Evolutionary conservation across 2,113 vertebrate species (phyloP), one percentile per base, ranked within the genome.

Genomic region (Patagioenas fasciata): DNA sequence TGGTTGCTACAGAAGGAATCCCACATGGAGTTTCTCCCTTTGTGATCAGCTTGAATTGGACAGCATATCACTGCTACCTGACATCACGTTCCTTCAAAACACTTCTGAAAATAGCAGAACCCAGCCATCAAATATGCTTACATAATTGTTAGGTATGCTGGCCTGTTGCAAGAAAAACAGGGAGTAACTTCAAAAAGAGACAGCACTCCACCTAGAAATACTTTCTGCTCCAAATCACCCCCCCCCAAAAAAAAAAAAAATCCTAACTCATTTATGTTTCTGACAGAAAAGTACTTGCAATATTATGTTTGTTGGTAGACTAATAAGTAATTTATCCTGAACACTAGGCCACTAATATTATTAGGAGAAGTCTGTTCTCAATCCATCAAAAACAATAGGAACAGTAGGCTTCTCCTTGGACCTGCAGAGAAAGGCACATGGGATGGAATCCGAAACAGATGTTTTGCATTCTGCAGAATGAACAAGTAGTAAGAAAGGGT

Each of bases 81-180:
- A 38, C 56, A 79, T 77, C 60, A 60, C 31, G 60, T 69, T 93
- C 89, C 64, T 86, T 66, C 65, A 75, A 64, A 93, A 85, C 19
- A 17, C n/a, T 80, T 80, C 40, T 32, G 56, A 90, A 95, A 96
- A 57, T 86, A 93, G 66, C 47, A 70, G 36, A 73, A 88, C 6
- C 1, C 42, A 80, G 47, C 15, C 54, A 85, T 50, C 17, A 66
- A 72, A 73, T 3, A 5, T 53, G 24, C 24, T 89, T 79, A 77
- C 34, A 28, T 84, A 88, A 82, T 56, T 73, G n/a, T 58, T 64
- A 65, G 21, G 53, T 21, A 87, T 34, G 40, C 10, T 91, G 25
- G 5, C 9, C 15, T 56, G 9, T 72, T 81, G 31, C 13, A 79
- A 75, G 7, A 71, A 91, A 85, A 75, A 48, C 15, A 54, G 40